Base-by-base conservation (phyloP, 2,888 invertebrate genomes). In the Heteropelma amictum region DNA sequence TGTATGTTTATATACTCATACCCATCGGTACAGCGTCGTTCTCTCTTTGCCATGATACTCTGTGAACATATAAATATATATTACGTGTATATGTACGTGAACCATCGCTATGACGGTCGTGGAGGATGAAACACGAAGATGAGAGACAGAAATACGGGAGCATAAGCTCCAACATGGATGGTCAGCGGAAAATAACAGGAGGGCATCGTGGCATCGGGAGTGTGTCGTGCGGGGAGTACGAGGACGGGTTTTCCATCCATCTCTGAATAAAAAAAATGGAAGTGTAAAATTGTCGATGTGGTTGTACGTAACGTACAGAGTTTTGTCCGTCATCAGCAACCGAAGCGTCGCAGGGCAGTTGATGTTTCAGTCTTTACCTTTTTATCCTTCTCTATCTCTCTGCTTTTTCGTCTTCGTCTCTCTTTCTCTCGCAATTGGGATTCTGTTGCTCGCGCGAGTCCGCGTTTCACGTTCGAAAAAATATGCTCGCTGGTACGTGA, bases 401-500 rank as follows among this genome's bases (percentile, higher is more conserved):
- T 58, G 40, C 40, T 53, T 40, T 21, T 45, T 8, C 83, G 81
- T 73, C 61, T 69, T 19, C 30, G 35, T 53, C 47, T 65, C 53
- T 42, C 61, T 60, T 5, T 51, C 35, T 42, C 38, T 53, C 42
- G 33, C 28, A 61, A 26, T 28, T 49, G 8, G 40, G 17, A 14
- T 12, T 54, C 21, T 17, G 30, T 53, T 71, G 70, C 72, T 75
- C 72, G 72, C 70, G 75, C 80, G 80, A 78, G 77, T 79, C 81
- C 83, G 82, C 81, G 86, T 87, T 87, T 87, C 82, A 86, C 87
- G 86, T 85, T 85, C 85, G 86, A 87, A 88, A 88, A 89, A 87
- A 88, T 88, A 88, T 86, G 87, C 82, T 83, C 87, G 86, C 79
- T 84, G 87, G 84, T 80, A 86, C 88, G 88, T 88, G 81, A 84